These are phyloP conservation scores for Actias luna DNA, from an alignment of 2,888 invertebrate species.

Conservation along the genomic window DNA sequence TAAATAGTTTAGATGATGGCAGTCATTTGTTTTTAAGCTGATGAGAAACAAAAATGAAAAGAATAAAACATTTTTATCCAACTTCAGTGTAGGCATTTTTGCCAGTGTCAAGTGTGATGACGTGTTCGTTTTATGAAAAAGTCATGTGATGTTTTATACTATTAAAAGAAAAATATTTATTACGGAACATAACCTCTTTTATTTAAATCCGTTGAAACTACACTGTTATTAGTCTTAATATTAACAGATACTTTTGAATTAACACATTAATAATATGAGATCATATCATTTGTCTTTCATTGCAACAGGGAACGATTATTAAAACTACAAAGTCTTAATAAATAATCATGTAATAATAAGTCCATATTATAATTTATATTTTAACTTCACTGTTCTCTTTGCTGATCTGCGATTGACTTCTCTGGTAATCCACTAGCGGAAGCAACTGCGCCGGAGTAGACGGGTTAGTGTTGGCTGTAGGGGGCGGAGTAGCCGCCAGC, in stretches of 20 bases:
- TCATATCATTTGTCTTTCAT: slow-evolving; percentile 1
- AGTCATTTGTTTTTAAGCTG: slow-evolving; percentile 58
- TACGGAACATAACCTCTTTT: neutral
- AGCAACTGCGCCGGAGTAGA: slow-evolving; percentile 59
- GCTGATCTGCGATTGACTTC: slow-evolving; percentile 54
- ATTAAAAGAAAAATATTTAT: slow-evolving; percentile 7
- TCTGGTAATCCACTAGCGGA: slow-evolving; percentile 64
- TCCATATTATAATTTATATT: slow-evolving; percentile 52
- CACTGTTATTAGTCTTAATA: neutral
- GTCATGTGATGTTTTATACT: neutral
- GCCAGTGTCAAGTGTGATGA: no score
- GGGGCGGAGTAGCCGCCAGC: slow-evolving; percentile 65
- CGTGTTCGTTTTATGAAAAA: neutral
- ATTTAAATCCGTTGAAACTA: slow-evolving; percentile 1
- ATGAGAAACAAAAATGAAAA: no score
- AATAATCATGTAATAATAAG: slow-evolving; percentile 62
- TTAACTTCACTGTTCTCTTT: slow-evolving; percentile 62
- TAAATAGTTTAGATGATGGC: slow-evolving; percentile 51
- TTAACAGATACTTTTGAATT: neutral
- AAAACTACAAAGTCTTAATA: slow-evolving; percentile 49
- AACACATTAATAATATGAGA: neutral
- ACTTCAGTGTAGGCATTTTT: no score
- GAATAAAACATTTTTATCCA: no score
- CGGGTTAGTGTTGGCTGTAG: slow-evolving; percentile 68
- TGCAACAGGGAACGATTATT: slow-evolving; percentile 23